Base-by-base conservation (phyloP, 2,888 invertebrate genomes). In the Blomia tropicalis region DNA sequence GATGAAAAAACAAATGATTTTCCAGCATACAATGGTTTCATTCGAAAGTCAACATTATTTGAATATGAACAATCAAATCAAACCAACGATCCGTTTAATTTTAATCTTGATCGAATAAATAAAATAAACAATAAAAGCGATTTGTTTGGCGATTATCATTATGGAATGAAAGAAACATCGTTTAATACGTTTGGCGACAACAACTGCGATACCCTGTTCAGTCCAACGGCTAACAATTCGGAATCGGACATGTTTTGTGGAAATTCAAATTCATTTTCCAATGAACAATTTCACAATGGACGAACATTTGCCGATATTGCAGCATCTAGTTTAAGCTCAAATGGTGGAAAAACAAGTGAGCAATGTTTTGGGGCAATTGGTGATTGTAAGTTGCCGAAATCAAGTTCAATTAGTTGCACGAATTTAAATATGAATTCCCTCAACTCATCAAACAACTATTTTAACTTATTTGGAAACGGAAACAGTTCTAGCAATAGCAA, bases 301-400 rank as follows among this genome's bases (percentile, higher is more conserved):
- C 51, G 51, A 47, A 56, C 56, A n/a, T 56, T 56, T 56, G 56
- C 56, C 29, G 56, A 56, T 25, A 56, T 56, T 56, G 56, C 56
- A 11, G 56, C 56, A 19, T 56, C 29, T 23, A 56, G 29, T 56
- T 14, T 27, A 25, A 56, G 11, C 25, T 56, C 3, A 3, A 14
- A 25, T 56, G 29, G 56, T 7, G 7, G 7, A 7, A 47, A 47
- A 47, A 11, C 27, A 47, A 27, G 14, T 22, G 51, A 19, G 7
- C 7, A 47, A 25, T 47, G 51, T 47, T 27, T 47, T 7, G 51
- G 51, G 14, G 51, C 51, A 14, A 47, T 47, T 7, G 51, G 11
- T 14, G 51, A 47, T 11, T 47, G 51, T n/a, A 47, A 47, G 22
- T 47, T n/a, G 51, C 51, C 51, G 7, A 47, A 47, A n/a, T 19